phyloP scores from a whole-genome alignment of 92 coral and sea anemone species.

The Porites cylindrica region DNA sequence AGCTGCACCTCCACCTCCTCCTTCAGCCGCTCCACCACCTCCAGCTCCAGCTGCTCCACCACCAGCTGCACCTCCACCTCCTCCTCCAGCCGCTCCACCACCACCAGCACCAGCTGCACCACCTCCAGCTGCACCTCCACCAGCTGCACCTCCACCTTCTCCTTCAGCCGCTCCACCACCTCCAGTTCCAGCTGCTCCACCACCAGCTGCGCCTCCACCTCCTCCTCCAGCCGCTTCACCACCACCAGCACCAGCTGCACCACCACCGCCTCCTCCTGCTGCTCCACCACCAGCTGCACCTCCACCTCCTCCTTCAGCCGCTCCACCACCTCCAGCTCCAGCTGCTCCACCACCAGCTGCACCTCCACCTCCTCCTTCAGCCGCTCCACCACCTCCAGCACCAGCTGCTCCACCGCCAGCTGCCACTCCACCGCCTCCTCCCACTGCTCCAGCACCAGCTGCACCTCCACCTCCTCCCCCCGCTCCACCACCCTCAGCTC shows the following conservation, averaged over 20 bases:
- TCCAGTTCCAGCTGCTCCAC: neutral
- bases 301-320: conserved; percentile 35
- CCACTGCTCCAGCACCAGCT: conserved; percentile 46
- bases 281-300: conserved; percentile 26
- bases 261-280: neutral
- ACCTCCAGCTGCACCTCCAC: conserved; percentile 28
- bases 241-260: conserved; percentile 2
- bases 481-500: conserved; percentile 56
- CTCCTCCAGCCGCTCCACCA: conserved; percentile 26
- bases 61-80: conserved; percentile 25
- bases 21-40: conserved; percentile 26
- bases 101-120: conserved; percentile 4
- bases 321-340: conserved; percentile 37
- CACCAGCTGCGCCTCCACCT: conserved; percentile 1
- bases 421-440: conserved; percentile 44
- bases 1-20: conserved; percentile 1
- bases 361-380: conserved; percentile 3
- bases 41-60: conserved; percentile 40
- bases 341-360: conserved; percentile 16
- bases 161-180: conserved; percentile 17
- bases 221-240: neutral
- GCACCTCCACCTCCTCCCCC: conserved; percentile 64
- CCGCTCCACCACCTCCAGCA: conserved; percentile 14
- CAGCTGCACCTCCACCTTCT: conserved; percentile 34
- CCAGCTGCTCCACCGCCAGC: conserved; percentile 38